phyloP scores from a whole-genome alignment of 2,113 vertebrate species.

The Siniperca chuatsi region DNA sequence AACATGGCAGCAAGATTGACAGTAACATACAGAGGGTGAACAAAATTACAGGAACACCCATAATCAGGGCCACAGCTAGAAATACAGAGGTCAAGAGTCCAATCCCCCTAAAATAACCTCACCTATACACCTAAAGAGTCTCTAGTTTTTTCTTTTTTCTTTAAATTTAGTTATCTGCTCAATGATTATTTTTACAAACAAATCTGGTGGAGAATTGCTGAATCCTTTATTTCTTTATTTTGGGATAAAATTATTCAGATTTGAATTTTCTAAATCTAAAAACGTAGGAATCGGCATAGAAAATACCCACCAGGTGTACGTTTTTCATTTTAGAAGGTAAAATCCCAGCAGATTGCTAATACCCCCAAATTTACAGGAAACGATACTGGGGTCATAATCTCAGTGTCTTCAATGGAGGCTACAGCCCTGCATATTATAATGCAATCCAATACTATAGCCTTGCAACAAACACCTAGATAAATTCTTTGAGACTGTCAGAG shows the following conservation, averaged over 20 bases:
- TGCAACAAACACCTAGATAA: neutral
- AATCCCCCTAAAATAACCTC: neutral
- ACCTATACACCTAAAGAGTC: neutral
- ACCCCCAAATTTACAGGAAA: neutral
- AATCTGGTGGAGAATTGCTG: neutral
- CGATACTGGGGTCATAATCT: neutral
- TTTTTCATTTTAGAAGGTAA: neutral
- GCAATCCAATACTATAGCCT: neutral
- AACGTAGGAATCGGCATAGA: neutral
- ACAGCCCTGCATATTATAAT: neutral
- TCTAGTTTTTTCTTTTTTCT: neutral
- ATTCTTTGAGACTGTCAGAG: neutral
- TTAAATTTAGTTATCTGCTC: no score
- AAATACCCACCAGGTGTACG: neutral
- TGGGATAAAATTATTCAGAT: neutral
- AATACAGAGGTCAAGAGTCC: neutral
- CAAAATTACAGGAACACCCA: neutral
- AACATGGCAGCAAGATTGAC: slow-evolving; percentile 1
- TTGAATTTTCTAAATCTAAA: neutral
- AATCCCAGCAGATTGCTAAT: neutral
- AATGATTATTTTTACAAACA: neutral
- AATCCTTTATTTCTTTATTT: neutral
- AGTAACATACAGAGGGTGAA: neutral
- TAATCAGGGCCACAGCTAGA: neutral
- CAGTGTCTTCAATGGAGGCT: neutral